Conservation (phyloP, 92 coral and sea anemone genomes). For the Paragorgia papillata region DNA sequence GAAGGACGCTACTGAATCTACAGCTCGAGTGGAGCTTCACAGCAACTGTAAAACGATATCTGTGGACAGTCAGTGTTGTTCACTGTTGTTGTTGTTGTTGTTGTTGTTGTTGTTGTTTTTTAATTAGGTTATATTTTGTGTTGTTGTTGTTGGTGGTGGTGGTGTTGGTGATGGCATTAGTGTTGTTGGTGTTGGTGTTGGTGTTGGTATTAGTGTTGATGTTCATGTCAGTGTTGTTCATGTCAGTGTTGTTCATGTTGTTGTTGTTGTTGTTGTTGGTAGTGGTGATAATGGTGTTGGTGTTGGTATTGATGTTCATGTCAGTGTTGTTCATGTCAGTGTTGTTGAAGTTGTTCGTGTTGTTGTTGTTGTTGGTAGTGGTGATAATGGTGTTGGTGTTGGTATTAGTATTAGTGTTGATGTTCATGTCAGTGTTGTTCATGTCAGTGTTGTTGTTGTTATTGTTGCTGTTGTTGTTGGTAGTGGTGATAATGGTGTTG, state of each 20-base stretch:
- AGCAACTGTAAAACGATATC: constrained; percentile 96
- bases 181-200: background rate
- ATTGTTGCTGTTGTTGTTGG: constrained; percentile 61
- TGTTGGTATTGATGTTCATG: background rate
- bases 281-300: background rate
- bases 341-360: background rate
- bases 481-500: background rate
- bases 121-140: too few relatives aligned
- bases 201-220: constrained; percentile 66
- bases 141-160: background rate
- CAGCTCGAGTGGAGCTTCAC: constrained; percentile 97
- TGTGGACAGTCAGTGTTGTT: constrained; percentile 83
- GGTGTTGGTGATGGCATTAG: constrained; percentile 63
- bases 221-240: background rate
- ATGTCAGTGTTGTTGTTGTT: too few relatives aligned
- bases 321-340: background rate
- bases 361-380: constrained; percentile 33
- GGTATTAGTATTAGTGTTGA: background rate
- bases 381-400: constrained; percentile 51
- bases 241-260: background rate
- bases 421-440: too few relatives aligned
- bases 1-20: constrained; percentile 98
- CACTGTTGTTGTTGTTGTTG: constrained; percentile 69
- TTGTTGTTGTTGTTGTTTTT: background rate
- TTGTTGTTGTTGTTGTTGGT: background rate